Evolutionary conservation across 2,888 invertebrate species (phyloP).

Genomic region (Ganaspis brasiliensis): DNA sequence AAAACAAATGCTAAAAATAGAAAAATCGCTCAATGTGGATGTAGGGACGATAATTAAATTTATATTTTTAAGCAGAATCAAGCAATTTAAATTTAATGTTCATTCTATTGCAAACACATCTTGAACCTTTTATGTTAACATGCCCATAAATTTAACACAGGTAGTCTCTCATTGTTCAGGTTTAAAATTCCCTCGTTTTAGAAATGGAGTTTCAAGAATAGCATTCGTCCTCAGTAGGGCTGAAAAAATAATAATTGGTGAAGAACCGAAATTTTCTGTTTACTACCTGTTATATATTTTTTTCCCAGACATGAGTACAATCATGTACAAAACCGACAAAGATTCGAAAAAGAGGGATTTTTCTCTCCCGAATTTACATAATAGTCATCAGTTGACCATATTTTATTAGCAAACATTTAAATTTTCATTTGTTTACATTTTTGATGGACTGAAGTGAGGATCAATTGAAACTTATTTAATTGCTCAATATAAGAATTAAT

Average conservation of each 20-base stretch:
- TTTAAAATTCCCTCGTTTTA: background rate
- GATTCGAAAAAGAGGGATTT: background rate
- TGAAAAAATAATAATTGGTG: background rate
- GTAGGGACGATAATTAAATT: no score
- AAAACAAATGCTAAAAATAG: no score
- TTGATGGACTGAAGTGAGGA: no score
- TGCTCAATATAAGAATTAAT: no score
- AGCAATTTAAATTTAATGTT: conserved; percentile 16
- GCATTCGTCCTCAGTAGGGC: background rate
- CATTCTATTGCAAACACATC: background rate
- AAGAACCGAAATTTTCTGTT: background rate
- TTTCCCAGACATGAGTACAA: background rate
- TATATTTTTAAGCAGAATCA: background rate
- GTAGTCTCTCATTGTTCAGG: conserved; percentile 2
- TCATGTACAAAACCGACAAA: background rate
- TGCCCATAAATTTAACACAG: conserved; percentile 5
- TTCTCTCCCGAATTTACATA: no score
- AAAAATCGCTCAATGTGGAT: no score
- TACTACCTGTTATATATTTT: conserved; percentile 6
- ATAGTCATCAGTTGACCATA: no score
- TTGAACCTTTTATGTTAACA: background rate
- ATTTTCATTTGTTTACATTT: no score
- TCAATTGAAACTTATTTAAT: no score
- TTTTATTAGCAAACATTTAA: no score
- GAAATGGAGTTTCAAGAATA: background rate